Percentiles rank a stretch among this genome's conserved stretches.
phyloP scores from a whole-genome alignment of 2,888 invertebrate genomes.

The Apomyelois bistriatella region DNA sequence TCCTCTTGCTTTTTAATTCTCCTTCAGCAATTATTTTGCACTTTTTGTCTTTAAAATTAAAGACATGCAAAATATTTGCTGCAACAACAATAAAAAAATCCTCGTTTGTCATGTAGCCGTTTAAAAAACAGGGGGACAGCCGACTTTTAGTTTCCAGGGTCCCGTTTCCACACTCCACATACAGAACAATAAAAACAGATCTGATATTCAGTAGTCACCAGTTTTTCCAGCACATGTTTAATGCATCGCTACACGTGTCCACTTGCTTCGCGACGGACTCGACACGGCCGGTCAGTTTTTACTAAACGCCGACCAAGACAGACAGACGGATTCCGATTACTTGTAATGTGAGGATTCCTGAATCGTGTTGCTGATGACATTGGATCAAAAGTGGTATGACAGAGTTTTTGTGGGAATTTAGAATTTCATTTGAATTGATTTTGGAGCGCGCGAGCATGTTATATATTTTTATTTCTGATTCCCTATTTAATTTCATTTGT shows the following conservation, averaged over 20 bases:
- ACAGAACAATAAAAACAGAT: neutral
- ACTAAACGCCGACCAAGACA: neutral
- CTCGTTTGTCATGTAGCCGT: too few species aligned
- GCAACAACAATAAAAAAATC: too few species aligned
- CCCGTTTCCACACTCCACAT: too few species aligned
- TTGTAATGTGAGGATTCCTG: neutral
- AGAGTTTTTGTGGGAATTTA: neutral
- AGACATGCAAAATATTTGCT: too few species aligned
- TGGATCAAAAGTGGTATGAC: neutral
- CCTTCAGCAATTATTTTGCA: too few species aligned
- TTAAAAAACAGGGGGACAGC: too few species aligned
- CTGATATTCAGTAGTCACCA: neutral
- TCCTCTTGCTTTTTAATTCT: too few species aligned
- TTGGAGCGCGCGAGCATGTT: too few species aligned
- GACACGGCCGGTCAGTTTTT: slow-evolving; percentile 6
- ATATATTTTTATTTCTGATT: too few species aligned
- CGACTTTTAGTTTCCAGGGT: too few species aligned
- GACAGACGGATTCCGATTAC: slow-evolving; percentile 1
- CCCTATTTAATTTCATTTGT: too few species aligned
- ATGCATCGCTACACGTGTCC: slow-evolving; percentile 11
- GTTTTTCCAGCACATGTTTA: slow-evolving; percentile 7
- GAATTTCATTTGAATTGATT: neutral
- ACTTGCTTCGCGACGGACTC: neutral
- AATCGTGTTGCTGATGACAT: neutral
- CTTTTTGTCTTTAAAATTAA: too few species aligned